Percentiles rank a stretch among this genome's conserved stretches.
phyloP scores from a whole-genome alignment of 2,113 vertebrate genomes.

The Platanista minor region DNA sequence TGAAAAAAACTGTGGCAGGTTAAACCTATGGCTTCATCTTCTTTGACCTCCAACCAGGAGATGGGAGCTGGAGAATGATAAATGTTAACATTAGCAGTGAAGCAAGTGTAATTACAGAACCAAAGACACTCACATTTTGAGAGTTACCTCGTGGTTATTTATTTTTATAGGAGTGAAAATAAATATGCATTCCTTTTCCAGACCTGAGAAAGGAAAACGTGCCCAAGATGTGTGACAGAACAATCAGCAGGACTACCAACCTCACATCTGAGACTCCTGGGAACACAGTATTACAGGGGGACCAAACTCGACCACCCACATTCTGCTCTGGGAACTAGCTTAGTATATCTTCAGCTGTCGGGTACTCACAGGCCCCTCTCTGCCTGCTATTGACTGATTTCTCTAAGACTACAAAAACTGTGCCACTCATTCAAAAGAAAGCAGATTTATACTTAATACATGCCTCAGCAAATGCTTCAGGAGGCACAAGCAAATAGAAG shows the following conservation, averaged over 20 bases:
- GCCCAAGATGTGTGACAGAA: neutral
- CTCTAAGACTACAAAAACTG: neutral
- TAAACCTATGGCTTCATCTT: neutral
- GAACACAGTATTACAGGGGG: neutral
- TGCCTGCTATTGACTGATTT: neutral
- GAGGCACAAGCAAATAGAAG: constrained; percentile 2
- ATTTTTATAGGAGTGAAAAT: neutral
- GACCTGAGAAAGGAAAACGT: neutral
- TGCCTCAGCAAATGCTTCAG: constrained; percentile 28
- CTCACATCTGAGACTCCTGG: neutral
- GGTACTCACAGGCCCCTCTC: neutral
- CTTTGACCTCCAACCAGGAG: neutral
- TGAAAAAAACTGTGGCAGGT: neutral
- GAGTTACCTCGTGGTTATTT: neutral
- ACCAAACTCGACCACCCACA: neutral
- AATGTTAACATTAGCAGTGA: neutral
- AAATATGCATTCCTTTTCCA: neutral
- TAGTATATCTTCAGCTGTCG: neutral
- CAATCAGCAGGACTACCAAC: neutral
- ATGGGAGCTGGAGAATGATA: neutral
- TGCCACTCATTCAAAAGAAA: neutral
- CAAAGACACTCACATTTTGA: neutral
- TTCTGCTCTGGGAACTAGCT: neutral
- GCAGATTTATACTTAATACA: neutral
- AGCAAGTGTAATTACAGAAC: neutral